Conservation (phyloP, 2,888 invertebrate genomes). For the Brenthis ino region DNA sequence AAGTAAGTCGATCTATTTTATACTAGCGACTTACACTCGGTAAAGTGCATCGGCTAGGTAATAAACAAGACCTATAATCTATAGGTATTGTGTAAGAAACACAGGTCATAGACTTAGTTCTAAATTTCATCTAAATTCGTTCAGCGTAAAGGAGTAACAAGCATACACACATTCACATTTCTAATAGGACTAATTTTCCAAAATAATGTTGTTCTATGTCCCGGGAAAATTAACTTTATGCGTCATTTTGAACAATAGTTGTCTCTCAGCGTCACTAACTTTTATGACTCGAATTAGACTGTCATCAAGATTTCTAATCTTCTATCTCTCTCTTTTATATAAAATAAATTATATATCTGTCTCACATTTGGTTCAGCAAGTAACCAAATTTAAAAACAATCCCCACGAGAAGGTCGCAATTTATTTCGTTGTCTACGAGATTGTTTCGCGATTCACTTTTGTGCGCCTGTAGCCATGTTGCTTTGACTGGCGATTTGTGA, state of each 20-base stretch:
- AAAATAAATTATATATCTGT: slow-evolving; percentile 37
- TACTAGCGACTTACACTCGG: too few relatives aligned
- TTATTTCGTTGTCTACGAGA: slow-evolving; percentile 51
- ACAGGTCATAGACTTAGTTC: too few relatives aligned
- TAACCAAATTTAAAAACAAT: slow-evolving; percentile 78
- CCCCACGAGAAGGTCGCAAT: slow-evolving; percentile 44
- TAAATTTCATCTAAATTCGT: too few relatives aligned
- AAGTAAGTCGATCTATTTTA: too few relatives aligned
- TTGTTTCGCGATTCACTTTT: slow-evolving; percentile 34
- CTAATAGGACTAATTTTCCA: not conserved
- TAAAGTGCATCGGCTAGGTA: too few relatives aligned
- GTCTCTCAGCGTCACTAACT: slow-evolving; percentile 3
- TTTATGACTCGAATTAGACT: slow-evolving; percentile 25
- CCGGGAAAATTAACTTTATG: slow-evolving; percentile 12
- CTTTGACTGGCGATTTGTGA: slow-evolving; percentile 6
- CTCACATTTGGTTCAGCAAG: slow-evolving; percentile 45
- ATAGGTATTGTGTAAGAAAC: too few relatives aligned
- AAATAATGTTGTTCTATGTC: not conserved
- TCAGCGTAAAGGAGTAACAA: too few relatives aligned
- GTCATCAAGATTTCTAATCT: slow-evolving; percentile 14
- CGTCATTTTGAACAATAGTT: slow-evolving; percentile 4
- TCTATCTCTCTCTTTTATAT: slow-evolving; percentile 38
- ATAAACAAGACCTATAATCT: too few relatives aligned
- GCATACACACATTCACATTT: too few relatives aligned
- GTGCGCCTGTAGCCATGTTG: slow-evolving; percentile 21